Evolutionary conservation across 2,797 vertebrate species (phyloP).

Genomic region (Falco cherrug): DNA sequence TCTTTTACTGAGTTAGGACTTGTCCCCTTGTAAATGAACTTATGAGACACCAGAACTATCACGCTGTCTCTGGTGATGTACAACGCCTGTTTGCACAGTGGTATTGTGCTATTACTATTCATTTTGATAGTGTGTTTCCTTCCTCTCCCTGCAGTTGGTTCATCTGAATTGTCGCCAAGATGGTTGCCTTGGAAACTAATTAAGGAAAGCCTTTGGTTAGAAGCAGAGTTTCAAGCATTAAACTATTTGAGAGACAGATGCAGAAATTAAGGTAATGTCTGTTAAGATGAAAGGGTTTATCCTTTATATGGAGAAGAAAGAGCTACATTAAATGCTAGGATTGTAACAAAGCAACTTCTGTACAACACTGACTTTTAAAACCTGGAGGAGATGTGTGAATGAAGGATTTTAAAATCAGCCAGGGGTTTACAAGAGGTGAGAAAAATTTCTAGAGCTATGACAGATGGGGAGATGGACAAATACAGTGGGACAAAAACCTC

Average conservation of each 20-base stretch:
- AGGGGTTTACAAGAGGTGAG: slow-evolving; percentile 21
- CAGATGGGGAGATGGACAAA: not conserved
- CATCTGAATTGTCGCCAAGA: slow-evolving; percentile 54
- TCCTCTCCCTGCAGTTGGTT: slow-evolving; percentile 52
- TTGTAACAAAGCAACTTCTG: slow-evolving; percentile 44
- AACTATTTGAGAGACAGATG: slow-evolving; percentile 68
- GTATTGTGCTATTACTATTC: slow-evolving; percentile 59
- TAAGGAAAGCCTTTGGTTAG: slow-evolving; percentile 61
- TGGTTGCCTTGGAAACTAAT: slow-evolving; percentile 76
- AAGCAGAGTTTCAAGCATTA: slow-evolving; percentile 70
- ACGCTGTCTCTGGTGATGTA: slow-evolving; percentile 38
- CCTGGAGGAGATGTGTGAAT: not conserved
- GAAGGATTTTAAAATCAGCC: slow-evolving; percentile 38
- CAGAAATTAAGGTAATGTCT: slow-evolving; percentile 77
- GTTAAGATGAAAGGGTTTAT: slow-evolving; percentile 61
- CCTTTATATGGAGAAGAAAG: slow-evolving; percentile 56
- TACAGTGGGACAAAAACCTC: not conserved
- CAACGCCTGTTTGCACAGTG: slow-evolving; percentile 62
- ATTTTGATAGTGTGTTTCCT: slow-evolving; percentile 59
- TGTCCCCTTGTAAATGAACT: slow-evolving; percentile 49
- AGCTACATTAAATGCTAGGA: slow-evolving; percentile 17
- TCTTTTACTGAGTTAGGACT: not conserved
- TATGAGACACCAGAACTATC: slow-evolving; percentile 2
- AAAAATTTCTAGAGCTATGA: slow-evolving; percentile 4
- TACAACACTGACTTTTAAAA: slow-evolving; percentile 51